Base-by-base conservation (phyloP, 2,888 invertebrate species). In the Pardosa pseudoannulata region DNA sequence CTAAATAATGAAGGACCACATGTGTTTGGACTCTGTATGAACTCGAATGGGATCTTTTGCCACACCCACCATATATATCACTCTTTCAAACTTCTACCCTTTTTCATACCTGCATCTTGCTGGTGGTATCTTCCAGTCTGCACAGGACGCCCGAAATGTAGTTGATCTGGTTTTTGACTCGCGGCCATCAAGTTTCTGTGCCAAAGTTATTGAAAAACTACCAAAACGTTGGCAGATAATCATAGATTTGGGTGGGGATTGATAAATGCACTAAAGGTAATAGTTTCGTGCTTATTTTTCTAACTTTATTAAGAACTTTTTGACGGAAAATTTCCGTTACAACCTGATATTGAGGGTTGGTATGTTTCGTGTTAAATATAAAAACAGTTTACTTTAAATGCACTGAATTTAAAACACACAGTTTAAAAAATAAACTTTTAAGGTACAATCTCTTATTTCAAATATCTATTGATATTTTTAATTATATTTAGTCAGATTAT, bases 81-180 rank as follows among this genome's bases (percentile, higher is more conserved):
- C 41, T 9, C 41, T 16, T 46, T 46, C 41, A 16, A 16, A 46
- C 41, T 46, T 46, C 36, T 36, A 36, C 36, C 36, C 11, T 46
- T 28, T 16, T 46, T 46, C 41, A 46, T 16, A 46, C 6, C 41
- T 46, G 16, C 16, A 72, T 50, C 11, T 46, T 46, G 72, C 31
- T 19, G 1, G 56, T 31, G 32, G 11, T 29, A 50, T 72, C 32
- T 72, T 72, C 28, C n/a, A 72, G 16, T 72, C 72, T n/a, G 56
- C 7, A 31, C 31, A 72, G 29, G 72, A 50, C 50, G 16, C 16
- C 41, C 41, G 16, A 46, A 46, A 46, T 46, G 41, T 16, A 2
- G 23, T 13, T 46, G 41, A 16, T 72, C 19, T 72, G 72, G 46
- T 72, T 72, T 72, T 72, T 31, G 19, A 72, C 27, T 72, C 50